Base-by-base conservation (phyloP, 2,113 vertebrate genomes). In the Halcyon senegalensis region DNA sequence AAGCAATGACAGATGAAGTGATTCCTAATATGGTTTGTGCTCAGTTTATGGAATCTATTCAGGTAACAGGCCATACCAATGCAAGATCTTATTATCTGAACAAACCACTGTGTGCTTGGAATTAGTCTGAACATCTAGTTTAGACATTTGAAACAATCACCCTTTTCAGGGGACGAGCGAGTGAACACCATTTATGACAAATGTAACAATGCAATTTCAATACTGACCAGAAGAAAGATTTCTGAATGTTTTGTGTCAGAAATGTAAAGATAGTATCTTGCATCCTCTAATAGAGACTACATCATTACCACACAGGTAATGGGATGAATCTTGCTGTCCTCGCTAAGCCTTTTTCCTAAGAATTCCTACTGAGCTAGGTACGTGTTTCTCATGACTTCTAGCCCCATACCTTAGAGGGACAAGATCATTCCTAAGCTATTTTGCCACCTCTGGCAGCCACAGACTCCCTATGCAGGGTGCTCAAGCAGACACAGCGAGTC, bases 201-300 rank as follows among this genome's bases (percentile, higher is more conserved):
- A 94, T 94, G 58, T 51, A 92, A 60, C 23, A 50, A 31, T 48
- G 68, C 24, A 70, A 70, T 87, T 77, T 94, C 81, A 35, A 31
- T 91, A 94, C 70, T 94, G 82, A 87, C 89, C 76, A 80, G 82
- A n/a, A 35, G 41, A 94, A 74, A 35, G 68, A 94, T 95, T 97
- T 82, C 82, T 44, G 43, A 83, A 78, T 86, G 28, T 35, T 88
- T 94, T 87, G 5, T 90, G 92, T 7, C 55, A 90, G 68, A 96
- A 93, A 88, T 67, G 16, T 92, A 82, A 94, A 84, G 35, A 16
- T 31, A 62, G 9, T 50, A 55, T 82, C 93, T 93, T 64, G 25
- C 62, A 28, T 43, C 33, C 59, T 97, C 58, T 94, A 77, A 75
- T 6, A 90, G 23, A 68, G 82, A 16, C 28, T 27, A 53, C 51